phyloP scores from a whole-genome alignment of 2,113 vertebrate genomes.

The Hylia prasina region DNA sequence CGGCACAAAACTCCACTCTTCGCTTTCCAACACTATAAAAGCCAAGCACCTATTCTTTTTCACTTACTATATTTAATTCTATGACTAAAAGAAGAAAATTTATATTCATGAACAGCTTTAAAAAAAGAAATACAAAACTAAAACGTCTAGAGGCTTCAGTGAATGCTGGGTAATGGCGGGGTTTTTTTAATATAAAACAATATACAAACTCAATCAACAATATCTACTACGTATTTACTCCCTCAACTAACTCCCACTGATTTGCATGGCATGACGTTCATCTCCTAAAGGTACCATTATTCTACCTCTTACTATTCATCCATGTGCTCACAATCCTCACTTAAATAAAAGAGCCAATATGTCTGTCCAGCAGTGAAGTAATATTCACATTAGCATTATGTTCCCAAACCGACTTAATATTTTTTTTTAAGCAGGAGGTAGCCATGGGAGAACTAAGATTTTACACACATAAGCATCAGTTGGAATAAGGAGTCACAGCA shows the following conservation, averaged over 20 bases:
- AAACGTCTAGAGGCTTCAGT: background rate
- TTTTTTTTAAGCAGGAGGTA: background rate
- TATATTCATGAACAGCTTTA: background rate
- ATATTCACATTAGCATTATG: background rate
- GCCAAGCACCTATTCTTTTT: background rate
- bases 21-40: background rate
- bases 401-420: background rate
- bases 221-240: background rate
- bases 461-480: background rate
- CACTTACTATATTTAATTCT: background rate
- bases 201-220: background rate
- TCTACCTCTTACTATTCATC: background rate
- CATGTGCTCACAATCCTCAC: background rate
- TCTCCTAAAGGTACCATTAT: background rate
- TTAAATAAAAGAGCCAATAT: background rate
- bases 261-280: background rate
- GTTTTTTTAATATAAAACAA: background rate
- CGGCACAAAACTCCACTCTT: background rate
- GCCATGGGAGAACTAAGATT: background rate
- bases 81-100: background rate
- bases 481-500: background rate
- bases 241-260: background rate
- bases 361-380: background rate
- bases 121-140: background rate
- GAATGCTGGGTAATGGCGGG: background rate